Conservation (phyloP, 2,113 vertebrate genomes). For the Ophthalmolycus amberensis region DNA sequence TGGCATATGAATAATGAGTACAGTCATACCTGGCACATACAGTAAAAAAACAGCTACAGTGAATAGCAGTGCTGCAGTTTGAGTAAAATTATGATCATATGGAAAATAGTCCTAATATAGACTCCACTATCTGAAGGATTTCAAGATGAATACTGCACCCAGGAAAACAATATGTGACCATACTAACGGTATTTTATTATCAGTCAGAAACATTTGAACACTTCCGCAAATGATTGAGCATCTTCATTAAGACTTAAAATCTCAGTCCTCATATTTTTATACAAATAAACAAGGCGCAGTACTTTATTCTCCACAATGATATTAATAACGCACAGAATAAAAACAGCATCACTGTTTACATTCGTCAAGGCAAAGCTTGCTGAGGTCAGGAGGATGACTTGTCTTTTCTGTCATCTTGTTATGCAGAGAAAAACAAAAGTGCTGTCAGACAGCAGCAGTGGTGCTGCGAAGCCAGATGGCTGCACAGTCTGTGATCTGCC, state of each 20-base stretch:
- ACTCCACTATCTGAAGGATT: not conserved
- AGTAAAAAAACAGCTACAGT: not conserved
- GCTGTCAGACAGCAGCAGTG: constrained; percentile 56
- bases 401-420: constrained; percentile 59
- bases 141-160: not conserved
- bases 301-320: not conserved
- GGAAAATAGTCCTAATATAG: not conserved
- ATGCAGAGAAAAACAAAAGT: constrained; percentile 38
- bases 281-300: not conserved
- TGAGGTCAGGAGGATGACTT: constrained; percentile 51
- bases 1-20: not conserved
- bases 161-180: not conserved
- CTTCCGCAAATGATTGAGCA: not conserved
- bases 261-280: not conserved
- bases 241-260: not conserved
- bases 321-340: constrained; percentile 1
- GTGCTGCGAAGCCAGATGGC: constrained; percentile 66
- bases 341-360: constrained; percentile 37
- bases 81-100: not conserved
- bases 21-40: not conserved
- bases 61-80: not conserved
- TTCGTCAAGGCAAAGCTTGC: constrained; percentile 29
- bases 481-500: constrained; percentile 59
- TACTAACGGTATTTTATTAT: not conserved
- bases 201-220: not conserved